A percentile compares a stretch with the other conserved stretches of the same genome.
phyloP scores from a whole-genome alignment of 2,888 invertebrate genomes.

The Enchytraeus crypticus region DNA sequence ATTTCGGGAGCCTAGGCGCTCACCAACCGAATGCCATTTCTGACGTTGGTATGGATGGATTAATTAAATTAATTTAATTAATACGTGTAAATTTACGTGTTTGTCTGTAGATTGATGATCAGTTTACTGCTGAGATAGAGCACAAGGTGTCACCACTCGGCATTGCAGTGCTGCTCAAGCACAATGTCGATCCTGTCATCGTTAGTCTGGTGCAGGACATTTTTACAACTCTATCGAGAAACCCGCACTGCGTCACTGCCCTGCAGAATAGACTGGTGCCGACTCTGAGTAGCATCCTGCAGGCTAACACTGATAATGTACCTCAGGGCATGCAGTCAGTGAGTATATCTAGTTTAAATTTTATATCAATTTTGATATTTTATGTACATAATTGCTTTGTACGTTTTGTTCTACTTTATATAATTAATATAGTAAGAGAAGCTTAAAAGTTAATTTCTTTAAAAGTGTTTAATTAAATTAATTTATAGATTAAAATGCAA shows the following conservation, averaged over 20 bases:
- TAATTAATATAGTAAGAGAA: neutral
- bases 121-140: constrained; percentile 59
- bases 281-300: constrained; percentile 58
- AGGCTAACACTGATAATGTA: constrained; percentile 49
- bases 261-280: constrained; percentile 61
- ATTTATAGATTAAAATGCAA: too few species aligned
- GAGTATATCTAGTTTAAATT: constrained; percentile 29
- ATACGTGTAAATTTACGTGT: too few species aligned
- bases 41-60: too few species aligned
- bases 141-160: constrained; percentile 59
- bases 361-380: neutral
- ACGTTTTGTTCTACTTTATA: neutral
- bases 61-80: too few species aligned
- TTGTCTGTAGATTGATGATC: constrained; percentile 55
- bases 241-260: constrained; percentile 55
- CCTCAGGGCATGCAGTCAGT: constrained; percentile 48
- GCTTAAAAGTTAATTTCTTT: neutral
- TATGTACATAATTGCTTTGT: neutral
- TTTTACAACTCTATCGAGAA: constrained; percentile 58
- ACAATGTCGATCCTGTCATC: constrained; percentile 58
- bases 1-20: too few species aligned
- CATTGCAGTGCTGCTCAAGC: constrained; percentile 62
- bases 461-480: too few species aligned
- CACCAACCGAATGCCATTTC: too few species aligned
- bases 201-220: constrained; percentile 59